These are phyloP conservation scores for Actias luna DNA, from an alignment of 2,888 invertebrate genomes.

Conservation along the genomic window DNA sequence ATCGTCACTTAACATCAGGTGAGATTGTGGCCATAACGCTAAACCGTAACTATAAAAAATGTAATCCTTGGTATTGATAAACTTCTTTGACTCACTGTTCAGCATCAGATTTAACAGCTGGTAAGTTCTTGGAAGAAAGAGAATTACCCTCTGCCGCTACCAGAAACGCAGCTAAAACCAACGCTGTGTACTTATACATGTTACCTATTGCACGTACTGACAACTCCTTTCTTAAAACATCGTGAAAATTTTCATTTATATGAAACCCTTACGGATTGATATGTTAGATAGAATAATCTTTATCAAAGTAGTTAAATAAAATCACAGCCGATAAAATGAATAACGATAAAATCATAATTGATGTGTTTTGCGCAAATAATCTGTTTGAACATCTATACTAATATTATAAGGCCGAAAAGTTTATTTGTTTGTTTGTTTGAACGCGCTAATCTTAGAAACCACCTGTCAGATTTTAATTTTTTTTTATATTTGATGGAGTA, in stretches of 20 bases:
- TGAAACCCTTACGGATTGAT: constrained; percentile 36
- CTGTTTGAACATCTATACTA: not conserved
- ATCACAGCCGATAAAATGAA: constrained; percentile 45
- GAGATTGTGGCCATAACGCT: no score
- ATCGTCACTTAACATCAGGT: no score
- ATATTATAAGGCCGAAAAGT: not conserved
- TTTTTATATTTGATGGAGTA: no score
- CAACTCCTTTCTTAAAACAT: constrained; percentile 11
- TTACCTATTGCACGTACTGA: constrained; percentile 28
- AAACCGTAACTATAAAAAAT: no score
- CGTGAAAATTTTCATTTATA: constrained; percentile 39
- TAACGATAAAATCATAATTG: constrained; percentile 51
- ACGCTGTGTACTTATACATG: constrained; percentile 52
- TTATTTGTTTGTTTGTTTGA: not conserved
- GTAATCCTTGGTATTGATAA: no score
- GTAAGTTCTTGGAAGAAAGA: constrained; percentile 21
- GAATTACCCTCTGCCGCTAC: constrained; percentile 53
- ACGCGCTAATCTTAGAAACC: no score
- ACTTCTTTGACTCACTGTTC: constrained; percentile 12
- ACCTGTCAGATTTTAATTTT: no score
- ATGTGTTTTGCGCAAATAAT: constrained; percentile 38
- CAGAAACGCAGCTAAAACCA: constrained; percentile 48
- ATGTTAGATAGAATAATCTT: constrained; percentile 36
- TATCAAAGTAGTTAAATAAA: constrained; percentile 41
- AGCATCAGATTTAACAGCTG: constrained; percentile 3